Base-by-base conservation (phyloP, 2,888 invertebrate species). In the Napeogenes inachia region DNA sequence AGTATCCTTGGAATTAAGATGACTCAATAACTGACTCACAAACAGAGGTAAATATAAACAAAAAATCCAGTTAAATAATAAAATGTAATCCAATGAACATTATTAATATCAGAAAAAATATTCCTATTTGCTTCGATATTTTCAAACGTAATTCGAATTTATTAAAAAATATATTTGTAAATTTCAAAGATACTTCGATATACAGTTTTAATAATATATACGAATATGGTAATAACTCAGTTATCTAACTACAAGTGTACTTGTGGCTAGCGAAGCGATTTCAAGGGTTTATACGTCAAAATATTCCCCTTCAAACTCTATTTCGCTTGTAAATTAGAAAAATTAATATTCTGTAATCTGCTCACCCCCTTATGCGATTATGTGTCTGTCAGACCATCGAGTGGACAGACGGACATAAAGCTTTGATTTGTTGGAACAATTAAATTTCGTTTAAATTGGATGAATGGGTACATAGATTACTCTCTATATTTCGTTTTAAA, bases 271-370 rank as follows among this genome's bases (percentile, higher is more conserved):
- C 13, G 47, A n/a, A 47, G 47, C n/a, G 21, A 6, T 47, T n/a
- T 47, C 30, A 30, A 50, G 50, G 30, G 50, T 50, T 21, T 30
- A 50, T 50, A 50, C 30, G 30, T 50, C 50, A 50, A 30, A 50
- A 50, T 50, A 21, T 30, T 10, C 50, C 50, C 50, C 30, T 50
- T 50, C 30, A 30, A 50, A 30, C 47, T 47, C 50, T 50, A 50
- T 50, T 30, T 50, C 10, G 30, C 3, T 8, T 30, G 30, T 30
- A 50, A 50, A 30, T 50, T 50, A 30, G 47, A 30, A 30, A 50
- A 50, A 50, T 10, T 21, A 30, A 30, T 50, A 50, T 50, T 30
- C 21, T 3, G 30, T 50, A 21, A 30, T 30, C 50, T 50, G 12
- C 30, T 50, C 50, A 4, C 50, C 50, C 42, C 50, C n/a, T 30